A percentile compares a stretch with the other conserved stretches of the same genome.
Conservation (phyloP, 2,797 vertebrate species). For the Rhinichthys osculus region DNA sequence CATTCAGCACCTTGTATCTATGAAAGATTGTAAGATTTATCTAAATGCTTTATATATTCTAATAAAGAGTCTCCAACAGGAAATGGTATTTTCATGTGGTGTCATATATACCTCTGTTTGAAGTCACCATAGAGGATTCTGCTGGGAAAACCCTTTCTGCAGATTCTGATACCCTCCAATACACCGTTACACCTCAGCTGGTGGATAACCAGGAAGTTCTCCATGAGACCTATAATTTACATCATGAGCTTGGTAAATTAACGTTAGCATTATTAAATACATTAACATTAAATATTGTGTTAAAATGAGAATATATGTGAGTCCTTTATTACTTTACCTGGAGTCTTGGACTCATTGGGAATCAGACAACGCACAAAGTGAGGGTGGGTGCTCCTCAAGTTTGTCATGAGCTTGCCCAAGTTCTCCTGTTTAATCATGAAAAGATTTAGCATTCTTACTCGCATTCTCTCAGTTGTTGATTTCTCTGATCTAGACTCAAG, state of each 20-base stretch:
- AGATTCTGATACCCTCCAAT: constrained; percentile 88
- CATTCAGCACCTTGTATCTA: neutral
- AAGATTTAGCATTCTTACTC: too few species aligned
- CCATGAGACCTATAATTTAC: constrained; percentile 84
- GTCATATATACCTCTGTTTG: constrained; percentile 79
- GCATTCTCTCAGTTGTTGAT: too few species aligned
- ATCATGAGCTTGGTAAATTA: neutral
- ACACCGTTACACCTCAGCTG: constrained; percentile 91
- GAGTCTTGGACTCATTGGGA: constrained; percentile 91
- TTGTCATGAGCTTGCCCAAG: constrained; percentile 89
- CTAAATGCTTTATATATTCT: too few species aligned
- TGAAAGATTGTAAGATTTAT: too few species aligned
- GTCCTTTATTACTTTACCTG: constrained; percentile 85
- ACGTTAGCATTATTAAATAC: too few species aligned
- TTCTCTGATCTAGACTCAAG: too few species aligned
- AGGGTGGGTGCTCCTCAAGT: constrained; percentile 86
- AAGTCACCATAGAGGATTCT: constrained; percentile 85
- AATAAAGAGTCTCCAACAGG: too few species aligned
- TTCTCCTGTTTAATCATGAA: too few species aligned
- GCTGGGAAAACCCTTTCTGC: constrained; percentile 86
- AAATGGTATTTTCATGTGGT: neutral
- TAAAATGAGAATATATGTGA: too few species aligned
- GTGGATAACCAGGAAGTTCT: constrained; percentile 89
- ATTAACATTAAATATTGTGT: too few species aligned
- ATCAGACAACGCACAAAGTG: constrained; percentile 93